These are phyloP conservation scores for Acromyrmex echinatior DNA, from an alignment of 1,140 invertebrate species.

Conservation along the genomic window DNA sequence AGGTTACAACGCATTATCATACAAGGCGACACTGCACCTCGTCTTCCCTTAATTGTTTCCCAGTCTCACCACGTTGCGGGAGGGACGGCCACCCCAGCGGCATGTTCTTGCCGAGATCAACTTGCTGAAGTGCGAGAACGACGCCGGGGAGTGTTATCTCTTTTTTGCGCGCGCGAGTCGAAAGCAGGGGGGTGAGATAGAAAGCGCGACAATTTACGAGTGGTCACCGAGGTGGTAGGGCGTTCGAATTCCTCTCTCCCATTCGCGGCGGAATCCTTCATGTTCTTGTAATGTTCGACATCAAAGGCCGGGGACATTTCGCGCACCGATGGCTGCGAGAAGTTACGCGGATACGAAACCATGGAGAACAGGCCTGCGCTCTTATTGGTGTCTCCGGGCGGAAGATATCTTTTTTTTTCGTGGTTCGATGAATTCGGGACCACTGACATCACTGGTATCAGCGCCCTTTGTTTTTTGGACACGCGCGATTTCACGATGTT, in stretches of 20 bases:
- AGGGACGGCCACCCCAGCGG: not conserved
- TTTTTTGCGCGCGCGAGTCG: slow-evolving; percentile 58
- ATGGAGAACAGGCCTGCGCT: slow-evolving; percentile 16
- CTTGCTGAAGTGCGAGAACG: slow-evolving; percentile 66
- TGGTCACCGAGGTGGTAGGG: slow-evolving; percentile 72
- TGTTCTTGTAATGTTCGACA: slow-evolving; percentile 57
- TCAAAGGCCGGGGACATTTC: slow-evolving; percentile 68
- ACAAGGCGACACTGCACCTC: slow-evolving; percentile 81
- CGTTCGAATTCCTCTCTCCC: slow-evolving; percentile 68
- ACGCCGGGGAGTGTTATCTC: slow-evolving; percentile 64
- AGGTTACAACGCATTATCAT: slow-evolving; percentile 85
- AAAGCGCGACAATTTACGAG: slow-evolving; percentile 66
- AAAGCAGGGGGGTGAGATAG: slow-evolving; percentile 20
- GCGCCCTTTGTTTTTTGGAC: slow-evolving; percentile 17
- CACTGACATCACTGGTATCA: slow-evolving; percentile 22
- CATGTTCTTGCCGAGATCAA: slow-evolving; percentile 58
- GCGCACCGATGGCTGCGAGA: slow-evolving; percentile 39
- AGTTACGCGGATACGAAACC: slow-evolving; percentile 23
- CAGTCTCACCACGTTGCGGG: slow-evolving; percentile 32
- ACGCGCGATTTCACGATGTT: slow-evolving; percentile 50
- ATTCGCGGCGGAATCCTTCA: slow-evolving; percentile 51
- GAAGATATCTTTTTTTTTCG: slow-evolving; percentile 37
- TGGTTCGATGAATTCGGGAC: slow-evolving; percentile 30
- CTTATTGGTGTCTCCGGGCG: slow-evolving; percentile 47
- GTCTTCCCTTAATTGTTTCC: slow-evolving; percentile 83